Base-by-base conservation (phyloP, 2,888 invertebrate genomes). In the Drosophila nr. perissopoda region DNA sequence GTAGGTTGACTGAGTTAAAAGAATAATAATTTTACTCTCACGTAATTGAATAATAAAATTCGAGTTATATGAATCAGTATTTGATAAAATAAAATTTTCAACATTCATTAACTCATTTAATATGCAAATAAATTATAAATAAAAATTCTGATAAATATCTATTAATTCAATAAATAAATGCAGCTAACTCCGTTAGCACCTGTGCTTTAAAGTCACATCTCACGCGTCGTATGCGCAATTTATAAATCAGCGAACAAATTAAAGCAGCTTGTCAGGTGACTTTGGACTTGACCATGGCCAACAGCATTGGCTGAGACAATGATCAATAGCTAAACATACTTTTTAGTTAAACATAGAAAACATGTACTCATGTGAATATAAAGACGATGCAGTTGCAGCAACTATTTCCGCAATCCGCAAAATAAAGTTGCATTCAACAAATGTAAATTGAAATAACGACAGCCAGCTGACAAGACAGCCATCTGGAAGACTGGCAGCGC, bases 371-470 rank as follows among this genome's bases (percentile, higher is more conserved):
- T 34, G 21, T 46, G 46, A 46, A 21, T 34, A 48, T 18, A 56
- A 21, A 74, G 58, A 51, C 56, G 66, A 51, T 67, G 70, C 59
- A 70, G 42, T 65, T 70, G 42, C 60, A 40, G 29, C 57, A 33
- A 71, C 49, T 40, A 76, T 65, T 84, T 86, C 86, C 86, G 86
- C 88, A 88, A 82, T 86, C 83, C 80, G 60, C 67, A 49, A 66
- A 33, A 29, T 53, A 11, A 66, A 72, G 31, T 31, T 63, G 65
- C 71, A 73, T 62, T 72, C 48, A 67, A 48, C 33, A 73, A 79
- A 70, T 73, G 74, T 66, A 70, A 79, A 81, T 76, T 78, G 78
- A 70, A 68, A 59, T 27, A 65, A 38, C 66, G 63, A 61, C 71
- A 60, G 57, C 33, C 51, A 61, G 64, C 61, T 83, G 72, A 81